These are phyloP conservation scores for Melospiza georgiana DNA, from an alignment of 2,113 vertebrate species.

Conservation along the genomic window DNA sequence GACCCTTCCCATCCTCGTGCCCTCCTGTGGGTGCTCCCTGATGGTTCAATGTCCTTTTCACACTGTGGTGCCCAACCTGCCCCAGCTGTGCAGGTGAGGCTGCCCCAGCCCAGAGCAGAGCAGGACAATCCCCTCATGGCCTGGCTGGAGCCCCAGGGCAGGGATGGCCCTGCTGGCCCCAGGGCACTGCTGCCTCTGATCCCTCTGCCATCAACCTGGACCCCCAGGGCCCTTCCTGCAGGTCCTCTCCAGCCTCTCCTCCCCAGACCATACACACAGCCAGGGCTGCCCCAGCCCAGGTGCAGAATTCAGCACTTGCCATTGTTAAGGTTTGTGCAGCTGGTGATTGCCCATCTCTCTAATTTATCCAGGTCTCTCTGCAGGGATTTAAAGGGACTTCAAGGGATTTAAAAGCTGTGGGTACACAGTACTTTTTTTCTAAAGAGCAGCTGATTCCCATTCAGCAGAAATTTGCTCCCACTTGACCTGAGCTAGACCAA, in stretches of 20 bases:
- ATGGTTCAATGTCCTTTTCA: no score
- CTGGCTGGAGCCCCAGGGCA: not conserved
- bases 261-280: not conserved
- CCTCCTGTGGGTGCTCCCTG: no score
- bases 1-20: no score
- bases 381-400: not conserved
- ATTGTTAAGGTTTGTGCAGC: rapidly evolving
- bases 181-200: not conserved
- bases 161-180: not conserved
- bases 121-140: not conserved
- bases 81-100: no score
- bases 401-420: not conserved
- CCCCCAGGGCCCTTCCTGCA: not conserved
- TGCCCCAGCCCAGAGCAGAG: no score
- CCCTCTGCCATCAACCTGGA: not conserved
- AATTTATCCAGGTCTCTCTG: not conserved
- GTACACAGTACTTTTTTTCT: not conserved
- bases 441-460: not conserved
- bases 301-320: not conserved
- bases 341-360: not conserved
- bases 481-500: not conserved
- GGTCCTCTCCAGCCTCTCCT: not conserved
- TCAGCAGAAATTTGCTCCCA: not conserved
- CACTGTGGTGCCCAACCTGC: no score
- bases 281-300: not conserved